Conservation (phyloP, 2,888 invertebrate species). For the Cremastobaeus sp. region DNA sequence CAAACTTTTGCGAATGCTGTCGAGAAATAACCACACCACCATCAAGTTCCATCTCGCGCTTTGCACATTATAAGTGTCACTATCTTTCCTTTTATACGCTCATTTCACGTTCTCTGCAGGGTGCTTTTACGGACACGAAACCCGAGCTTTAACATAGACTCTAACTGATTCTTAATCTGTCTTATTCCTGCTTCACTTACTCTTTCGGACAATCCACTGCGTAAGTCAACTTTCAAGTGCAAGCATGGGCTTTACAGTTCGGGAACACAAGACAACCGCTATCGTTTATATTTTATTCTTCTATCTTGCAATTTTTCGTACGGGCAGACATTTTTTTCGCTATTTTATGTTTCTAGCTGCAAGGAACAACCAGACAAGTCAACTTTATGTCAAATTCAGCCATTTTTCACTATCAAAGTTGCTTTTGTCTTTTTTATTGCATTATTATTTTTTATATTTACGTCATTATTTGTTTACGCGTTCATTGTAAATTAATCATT, state of each 20-base stretch:
- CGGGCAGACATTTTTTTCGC: too few species aligned
- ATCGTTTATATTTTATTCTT: too few species aligned
- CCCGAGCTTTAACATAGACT: slow-evolving; percentile 52
- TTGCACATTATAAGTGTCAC: slow-evolving; percentile 52
- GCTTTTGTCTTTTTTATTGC: too few species aligned
- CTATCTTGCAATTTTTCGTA: too few species aligned
- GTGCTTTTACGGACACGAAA: slow-evolving; percentile 53
- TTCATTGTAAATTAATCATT: too few species aligned
- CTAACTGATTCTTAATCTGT: slow-evolving; percentile 60
- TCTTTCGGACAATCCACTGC: slow-evolving; percentile 69
- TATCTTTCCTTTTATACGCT: slow-evolving; percentile 38
- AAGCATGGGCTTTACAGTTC: slow-evolving; percentile 30
- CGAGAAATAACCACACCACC: slow-evolving; percentile 48
- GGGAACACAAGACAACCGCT: too few species aligned
- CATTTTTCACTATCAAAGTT: too few species aligned
- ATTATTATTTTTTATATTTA: too few species aligned
- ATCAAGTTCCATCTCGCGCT: slow-evolving; percentile 35
- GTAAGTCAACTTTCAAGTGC: slow-evolving; percentile 68
- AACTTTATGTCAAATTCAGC: too few species aligned
- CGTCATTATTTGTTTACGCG: too few species aligned
- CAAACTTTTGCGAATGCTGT: slow-evolving; percentile 35
- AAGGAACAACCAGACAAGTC: too few species aligned
- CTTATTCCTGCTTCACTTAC: slow-evolving; percentile 69
- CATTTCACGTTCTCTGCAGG: slow-evolving; percentile 61
- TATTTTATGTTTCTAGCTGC: too few species aligned